Evolutionary conservation across 1,140 invertebrate genomes (phyloP).

Genomic region (Musca vetustissima): DNA sequence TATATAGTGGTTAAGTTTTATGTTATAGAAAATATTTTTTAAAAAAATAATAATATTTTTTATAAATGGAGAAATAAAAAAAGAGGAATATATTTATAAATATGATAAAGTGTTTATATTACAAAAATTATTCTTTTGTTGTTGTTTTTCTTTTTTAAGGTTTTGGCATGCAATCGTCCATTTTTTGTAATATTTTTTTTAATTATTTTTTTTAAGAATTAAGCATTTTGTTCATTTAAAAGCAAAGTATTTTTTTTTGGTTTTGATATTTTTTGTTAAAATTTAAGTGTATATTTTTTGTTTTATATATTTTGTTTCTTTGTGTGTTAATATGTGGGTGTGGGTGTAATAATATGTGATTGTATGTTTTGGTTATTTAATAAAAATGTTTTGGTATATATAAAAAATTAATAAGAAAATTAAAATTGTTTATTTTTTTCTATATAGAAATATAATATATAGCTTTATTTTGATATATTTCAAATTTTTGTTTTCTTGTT

Average conservation of each 20-base stretch:
- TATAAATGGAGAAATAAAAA: background rate
- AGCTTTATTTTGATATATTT: no score
- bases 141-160: background rate
- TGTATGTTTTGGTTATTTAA: slow-evolving; percentile 1
- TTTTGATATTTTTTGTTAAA: slow-evolving; percentile 10
- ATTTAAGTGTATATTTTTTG: background rate
- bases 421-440: no score
- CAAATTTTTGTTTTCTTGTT: no score
- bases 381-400: background rate
- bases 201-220: background rate
- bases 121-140: no score
- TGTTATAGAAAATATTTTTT: background rate
- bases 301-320: background rate
- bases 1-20: background rate
- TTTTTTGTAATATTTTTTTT: slow-evolving; percentile 1
- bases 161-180: slow-evolving; percentile 4
- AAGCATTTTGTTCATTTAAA: slow-evolving; percentile 1
- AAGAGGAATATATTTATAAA: background rate
- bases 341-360: background rate
- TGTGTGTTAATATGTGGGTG: no score
- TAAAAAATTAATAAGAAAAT: no score
- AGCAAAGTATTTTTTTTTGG: no score
- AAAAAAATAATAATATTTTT: background rate
- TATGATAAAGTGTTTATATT: slow-evolving; percentile 2
- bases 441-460: no score